Base-by-base conservation (phyloP, 2,113 vertebrate species). In the Albula glossodonta region DNA sequence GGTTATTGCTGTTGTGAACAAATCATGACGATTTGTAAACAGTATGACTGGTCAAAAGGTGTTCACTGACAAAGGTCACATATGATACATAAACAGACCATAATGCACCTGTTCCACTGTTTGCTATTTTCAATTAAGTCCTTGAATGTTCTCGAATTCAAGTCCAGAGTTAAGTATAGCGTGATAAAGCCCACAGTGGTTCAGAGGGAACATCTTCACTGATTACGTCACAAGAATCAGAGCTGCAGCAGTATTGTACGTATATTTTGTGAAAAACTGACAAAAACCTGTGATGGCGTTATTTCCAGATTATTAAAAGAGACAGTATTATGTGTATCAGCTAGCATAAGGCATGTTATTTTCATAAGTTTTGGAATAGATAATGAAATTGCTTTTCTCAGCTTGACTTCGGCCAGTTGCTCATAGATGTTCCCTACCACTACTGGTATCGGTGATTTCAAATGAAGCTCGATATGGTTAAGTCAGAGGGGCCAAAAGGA, bases 371-470 rank as follows among this genome's bases (percentile, higher is more conserved):
- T 63, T 8, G 31, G 31, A 41, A 41, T 41, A 22, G 4, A 22
- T 22, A 19, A 19, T 15, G 17, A 19, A 63, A 63, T 4, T 66
- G 17, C 22, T 19, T 13, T 63, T 63, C 60, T 22, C 7, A 22
- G 60, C 19, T 66, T 1, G 1, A 41, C 17, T 19, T 19, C 6
- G 2, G 15, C 60, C 60, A 4, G 17, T 19, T 66, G 19, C 17
- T 19, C 22, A 66, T 19, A 19, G 60, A 66, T 5, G 17, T 63
- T 2, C 15, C 60, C 66, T 74, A 10, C 25, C 8, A 31, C 2
- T 74, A 25, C 70, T n/a, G 63, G 63, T n/a, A 25, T 22, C 63
- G 4, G 91, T 91, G 87, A 80, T 19, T 85, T 87, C 90, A 88
- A 66, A 57, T 12, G 84, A 82, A 87, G 83, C 74, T 56, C 74